Evolutionary conservation across 2,888 invertebrate species (phyloP).

Genomic region (Thereva nobilitata): DNA sequence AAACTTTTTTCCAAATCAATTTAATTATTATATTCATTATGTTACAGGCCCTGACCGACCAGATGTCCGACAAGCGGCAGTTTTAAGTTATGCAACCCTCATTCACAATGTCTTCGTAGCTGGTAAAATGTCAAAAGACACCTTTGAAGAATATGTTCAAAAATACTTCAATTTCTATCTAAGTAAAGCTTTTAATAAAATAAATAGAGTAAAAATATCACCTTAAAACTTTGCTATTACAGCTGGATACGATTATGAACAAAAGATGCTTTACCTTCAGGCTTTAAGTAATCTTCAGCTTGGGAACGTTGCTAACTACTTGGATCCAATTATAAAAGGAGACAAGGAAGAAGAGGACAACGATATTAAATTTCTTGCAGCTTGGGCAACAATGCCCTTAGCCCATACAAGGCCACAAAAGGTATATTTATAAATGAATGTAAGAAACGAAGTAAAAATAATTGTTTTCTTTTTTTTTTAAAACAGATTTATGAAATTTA

Average conservation of each 20-base stretch:
- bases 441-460: not conserved
- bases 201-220: not conserved
- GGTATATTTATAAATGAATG: conserved; percentile 49
- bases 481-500: conserved; percentile 64
- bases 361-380: conserved; percentile 67
- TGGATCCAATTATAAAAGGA: conserved; percentile 63
- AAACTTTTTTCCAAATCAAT: not conserved
- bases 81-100: conserved; percentile 71
- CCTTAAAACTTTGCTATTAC: conserved; percentile 29
- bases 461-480: conserved; percentile 7
- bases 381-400: conserved; percentile 64
- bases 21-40: not conserved
- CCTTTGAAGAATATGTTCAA: conserved; percentile 71
- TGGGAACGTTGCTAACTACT: conserved; percentile 61
- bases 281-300: conserved; percentile 70
- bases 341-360: conserved; percentile 56
- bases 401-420: conserved; percentile 61
- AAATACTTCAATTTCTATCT: conserved; percentile 73
- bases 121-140: conserved; percentile 64
- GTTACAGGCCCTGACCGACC: conserved; percentile 53
- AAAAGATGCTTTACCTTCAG: conserved; percentile 72
- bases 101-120: conserved; percentile 66
- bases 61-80: conserved; percentile 69
- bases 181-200: conserved; percentile 57
- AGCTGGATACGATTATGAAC: conserved; percentile 69